Evolutionary conservation across 2,113 vertebrate species (phyloP), one percentile per base, ranked within the genome.

Genomic region (Chaenocephalus aceratus): DNA sequence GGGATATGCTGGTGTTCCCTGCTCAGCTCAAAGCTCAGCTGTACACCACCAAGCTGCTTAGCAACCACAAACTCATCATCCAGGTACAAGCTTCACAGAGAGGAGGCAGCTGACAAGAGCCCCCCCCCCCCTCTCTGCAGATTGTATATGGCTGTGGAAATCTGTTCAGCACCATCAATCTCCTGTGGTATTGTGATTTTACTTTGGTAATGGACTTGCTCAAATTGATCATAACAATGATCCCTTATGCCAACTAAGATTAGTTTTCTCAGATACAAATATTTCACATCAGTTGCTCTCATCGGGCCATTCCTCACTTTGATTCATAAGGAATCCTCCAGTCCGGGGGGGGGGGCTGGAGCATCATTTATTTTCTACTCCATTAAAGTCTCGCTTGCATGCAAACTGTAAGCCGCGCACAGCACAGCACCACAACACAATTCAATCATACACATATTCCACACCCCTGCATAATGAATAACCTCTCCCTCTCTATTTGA

Each of bases 1-100:
- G 79, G 2, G 95, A 98, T 89, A 90, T 95, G 12, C 87, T 98
- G 83, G 78, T 97, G 83, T 97, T 98, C 85, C 97, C 97, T 72
- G 88, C 95, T 67, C 90, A 88, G 88, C 80, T 96, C 82, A 97
- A 93, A 93, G 92, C 91, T 79, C 91, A 95, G 60, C 94, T 98
- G 72, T 80, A 89, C 79, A 86, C 90, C 81, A 94, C 84, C 82
- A 91, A 94, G 82, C 94, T 98, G 73, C 94, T 95, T 69, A 91
- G 92, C 36, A 86, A 96, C 45, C 68, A 90, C 90, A 97, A 95
- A 89, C 96, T 98, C 51, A 70, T 97, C 77, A 83, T 98, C 65
- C 97, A 99, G 97, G 98, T 98, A 95, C 86, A 58, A 26, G 56
- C 59, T 72, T 41, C 48, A 71, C 10, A 30, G 15, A 73, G 14